phyloP scores from a whole-genome alignment of 2,113 vertebrate genomes.

The Elaphurus davidianus region DNA sequence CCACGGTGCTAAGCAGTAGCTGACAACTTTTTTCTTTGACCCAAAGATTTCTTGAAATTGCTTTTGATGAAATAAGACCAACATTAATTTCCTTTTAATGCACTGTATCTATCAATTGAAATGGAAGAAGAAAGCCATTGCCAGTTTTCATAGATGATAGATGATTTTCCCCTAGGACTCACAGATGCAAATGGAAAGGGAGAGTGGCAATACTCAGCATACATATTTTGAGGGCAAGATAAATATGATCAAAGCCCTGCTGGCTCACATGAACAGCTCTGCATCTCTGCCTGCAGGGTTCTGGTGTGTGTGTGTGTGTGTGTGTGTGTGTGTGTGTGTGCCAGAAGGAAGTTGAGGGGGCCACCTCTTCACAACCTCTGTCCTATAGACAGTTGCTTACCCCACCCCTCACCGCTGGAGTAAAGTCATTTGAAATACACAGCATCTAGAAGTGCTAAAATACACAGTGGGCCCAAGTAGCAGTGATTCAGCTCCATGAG shows the following conservation, averaged over 20 bases:
- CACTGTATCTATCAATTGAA: not conserved
- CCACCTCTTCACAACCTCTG: not conserved
- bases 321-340: not conserved
- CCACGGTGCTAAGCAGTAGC: not conserved
- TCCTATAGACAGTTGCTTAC: conserved; percentile 60
- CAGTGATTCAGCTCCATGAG: conserved; percentile 65
- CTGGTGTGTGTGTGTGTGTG: not conserved
- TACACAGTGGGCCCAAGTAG: conserved; percentile 59
- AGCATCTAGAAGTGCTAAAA: conserved; percentile 72
- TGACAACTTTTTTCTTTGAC: not conserved
- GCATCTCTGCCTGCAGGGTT: not conserved
- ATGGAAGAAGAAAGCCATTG: conserved; percentile 17
- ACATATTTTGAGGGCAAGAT: not conserved
- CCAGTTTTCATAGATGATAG: not conserved
- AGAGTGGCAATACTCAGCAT: not conserved
- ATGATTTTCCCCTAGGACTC: not conserved
- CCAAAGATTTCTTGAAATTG: conserved; percentile 44
- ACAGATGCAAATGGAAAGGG: conserved; percentile 12
- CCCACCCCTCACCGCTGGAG: conserved; percentile 47
- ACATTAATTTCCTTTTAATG: not conserved
- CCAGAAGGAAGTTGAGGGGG: not conserved
- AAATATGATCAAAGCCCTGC: not conserved
- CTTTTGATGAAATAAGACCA: conserved; percentile 24
- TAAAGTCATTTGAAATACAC: conserved; percentile 78
- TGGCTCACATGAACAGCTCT: not conserved